Base-by-base conservation (phyloP, 2,888 invertebrate genomes). In the Thymelicus acteon region DNA sequence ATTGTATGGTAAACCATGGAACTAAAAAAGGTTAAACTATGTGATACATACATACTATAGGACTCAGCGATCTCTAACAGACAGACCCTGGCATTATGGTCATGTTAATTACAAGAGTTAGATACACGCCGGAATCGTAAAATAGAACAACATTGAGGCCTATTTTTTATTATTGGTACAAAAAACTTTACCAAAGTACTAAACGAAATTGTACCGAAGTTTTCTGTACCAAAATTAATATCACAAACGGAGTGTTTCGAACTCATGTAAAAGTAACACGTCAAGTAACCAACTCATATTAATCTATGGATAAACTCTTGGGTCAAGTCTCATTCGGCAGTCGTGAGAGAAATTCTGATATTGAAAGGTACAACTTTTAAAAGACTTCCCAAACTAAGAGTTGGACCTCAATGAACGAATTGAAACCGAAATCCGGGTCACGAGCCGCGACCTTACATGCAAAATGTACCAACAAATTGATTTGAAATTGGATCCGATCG, bases 311-410 rank as follows among this genome's bases (percentile, higher is more conserved):
- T 44, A 44, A 65, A 47, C 44, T 57, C 19, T n/a, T 24, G 24
- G 65, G 37, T 37, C 37, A 58, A 49, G 15, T 49, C 49, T 8
- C 52, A 31, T 15, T 19, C 44, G 52, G 7, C 44, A 31, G 40
- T 37, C 68, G 61, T 62, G 61, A 62, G 61, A 68, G 31, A 68
- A 62, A 68, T 68, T 31, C 48, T 61, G 52, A 68, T 61, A 52
- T 19, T 47, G 52, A 40, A 57, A 54, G 60, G 19, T 52, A 52
- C 19, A 15, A 52, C 49, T 19, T 52, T 19, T 52, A 52, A 52
- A 49, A 19, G 49, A 19, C 49, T 52, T 52, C 15, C 2, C 49
- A 6, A 52, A 52, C 49, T 52, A 7, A 8, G 15, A 15, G 7
- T 52, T 19, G 10, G 44, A 8, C 8, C 44, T 44, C 10, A 12